Evolutionary conservation across 1,140 invertebrate genomes (phyloP).

Genomic region (Solenopsis invicta): DNA sequence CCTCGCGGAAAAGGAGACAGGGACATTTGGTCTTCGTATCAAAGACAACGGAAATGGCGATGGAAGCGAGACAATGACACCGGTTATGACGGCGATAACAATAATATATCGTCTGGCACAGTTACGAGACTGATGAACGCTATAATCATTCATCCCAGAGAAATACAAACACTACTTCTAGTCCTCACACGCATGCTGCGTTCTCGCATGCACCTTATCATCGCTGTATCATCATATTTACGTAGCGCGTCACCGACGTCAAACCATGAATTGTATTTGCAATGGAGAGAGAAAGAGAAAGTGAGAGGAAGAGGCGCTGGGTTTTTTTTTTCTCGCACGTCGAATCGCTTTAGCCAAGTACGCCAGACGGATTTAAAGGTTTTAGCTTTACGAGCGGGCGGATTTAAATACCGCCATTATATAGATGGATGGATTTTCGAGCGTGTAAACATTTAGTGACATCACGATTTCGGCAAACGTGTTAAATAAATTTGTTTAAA

Average conservation of each 20-base stretch:
- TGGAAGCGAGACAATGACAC: background rate
- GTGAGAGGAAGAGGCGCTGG: background rate
- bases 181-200: background rate
- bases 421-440: too few relatives aligned
- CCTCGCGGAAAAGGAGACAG: background rate
- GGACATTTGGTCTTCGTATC: background rate
- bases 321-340: background rate
- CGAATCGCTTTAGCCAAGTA: background rate
- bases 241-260: background rate
- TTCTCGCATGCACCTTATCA: background rate
- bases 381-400: background rate
- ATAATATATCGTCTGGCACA: background rate
- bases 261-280: slow-evolving; percentile 9
- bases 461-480: too few relatives aligned
- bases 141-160: background rate
- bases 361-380: slow-evolving; percentile 20
- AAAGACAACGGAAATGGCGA: background rate
- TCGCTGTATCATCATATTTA: background rate
- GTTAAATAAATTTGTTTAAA: too few relatives aligned
- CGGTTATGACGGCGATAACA: background rate
- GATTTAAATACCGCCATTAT: background rate
- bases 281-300: background rate
- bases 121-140: background rate
- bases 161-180: background rate
- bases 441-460: too few relatives aligned